Evolutionary conservation across 1,140 invertebrate genomes (phyloP), one percentile per base, ranked within the genome.

Genomic region (Stegodyphus dumicola): DNA sequence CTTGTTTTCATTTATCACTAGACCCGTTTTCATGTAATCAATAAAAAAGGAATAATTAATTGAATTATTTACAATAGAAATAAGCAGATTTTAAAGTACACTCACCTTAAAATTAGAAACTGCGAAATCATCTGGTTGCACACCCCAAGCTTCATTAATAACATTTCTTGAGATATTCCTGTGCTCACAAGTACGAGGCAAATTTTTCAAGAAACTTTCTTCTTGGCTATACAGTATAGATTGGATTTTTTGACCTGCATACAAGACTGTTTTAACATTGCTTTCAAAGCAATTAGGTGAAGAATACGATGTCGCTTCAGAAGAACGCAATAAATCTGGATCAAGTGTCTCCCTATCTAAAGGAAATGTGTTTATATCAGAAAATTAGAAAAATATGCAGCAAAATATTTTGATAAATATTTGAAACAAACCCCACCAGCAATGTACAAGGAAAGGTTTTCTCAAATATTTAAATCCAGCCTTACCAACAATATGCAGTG

Each of bases 131-230:
- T 69, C 71, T 7, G 71, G 52, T 9, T 75, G 17, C 2, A 56
- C 73, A 64, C 66, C 80, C 85, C 85, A 86, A 51, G 64, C 33
- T 13, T 80, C 54, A 18, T 75, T 67, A n/a, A 60, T 33, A 13
- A 17, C 71, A 51, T 17, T 81, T n/a, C 33, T 52, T 13, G 70
- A 65, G 13, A 76, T 17, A 86, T 79, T 18, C 7, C 17, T 52
- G 11, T 67, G 15, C n/a, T 60, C 48, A 53, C 85, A 86, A 10
- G 85, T 86, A 76, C 85, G 80, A 9, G 77, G 77, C 11, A 86
- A 51, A 18, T 49, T 86, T 52, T 80, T 86, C 70, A 86, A 69
- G 51, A 86, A 86, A 52, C 33, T 17, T 75, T 86, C 85, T 52
- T 70, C 76, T 70, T 86, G 85, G 10, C 67, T 86, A 33, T 76